phyloP scores from a whole-genome alignment of 2,113 vertebrate genomes.

The Isurus oxyrinchus region DNA sequence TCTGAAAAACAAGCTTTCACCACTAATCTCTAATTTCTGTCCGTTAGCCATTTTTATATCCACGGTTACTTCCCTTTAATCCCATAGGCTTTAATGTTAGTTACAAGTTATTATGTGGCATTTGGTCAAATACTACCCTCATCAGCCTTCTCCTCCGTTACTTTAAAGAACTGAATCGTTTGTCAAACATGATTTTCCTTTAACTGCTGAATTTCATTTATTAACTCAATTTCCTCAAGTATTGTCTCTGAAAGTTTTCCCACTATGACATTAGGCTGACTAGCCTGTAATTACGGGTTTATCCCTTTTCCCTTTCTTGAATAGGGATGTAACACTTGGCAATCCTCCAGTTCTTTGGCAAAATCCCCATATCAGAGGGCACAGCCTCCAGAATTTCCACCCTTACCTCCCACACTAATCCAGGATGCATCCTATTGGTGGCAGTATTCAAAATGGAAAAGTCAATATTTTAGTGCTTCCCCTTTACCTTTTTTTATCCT shows the following conservation, averaged over 20 bases:
- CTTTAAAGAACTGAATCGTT: neutral
- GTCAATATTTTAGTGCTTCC: neutral
- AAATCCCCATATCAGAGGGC: neutral
- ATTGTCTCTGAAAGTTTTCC: neutral
- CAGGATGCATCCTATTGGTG: neutral
- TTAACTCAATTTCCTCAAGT: neutral
- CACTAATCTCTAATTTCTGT: neutral
- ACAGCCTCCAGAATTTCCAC: neutral
- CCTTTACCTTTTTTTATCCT: neutral
- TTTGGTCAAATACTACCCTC: too few relatives aligned
- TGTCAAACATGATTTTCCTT: neutral
- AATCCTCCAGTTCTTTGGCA: neutral
- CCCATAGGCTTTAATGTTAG: too few relatives aligned
- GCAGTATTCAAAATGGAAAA: neutral
- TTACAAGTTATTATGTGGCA: too few relatives aligned
- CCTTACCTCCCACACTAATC: neutral
- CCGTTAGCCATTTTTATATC: neutral
- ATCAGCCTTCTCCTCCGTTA: neutral
- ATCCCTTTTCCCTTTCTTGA: neutral
- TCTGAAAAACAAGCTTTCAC: neutral
- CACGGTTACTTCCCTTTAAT: too few relatives aligned
- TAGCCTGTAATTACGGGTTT: neutral
- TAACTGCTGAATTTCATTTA: neutral
- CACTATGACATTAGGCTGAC: neutral
- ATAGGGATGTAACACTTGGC: neutral